These are phyloP conservation scores for Propithecus perrieri DNA, from an alignment of 2,797 vertebrate genomes.

Conservation along the genomic window DNA sequence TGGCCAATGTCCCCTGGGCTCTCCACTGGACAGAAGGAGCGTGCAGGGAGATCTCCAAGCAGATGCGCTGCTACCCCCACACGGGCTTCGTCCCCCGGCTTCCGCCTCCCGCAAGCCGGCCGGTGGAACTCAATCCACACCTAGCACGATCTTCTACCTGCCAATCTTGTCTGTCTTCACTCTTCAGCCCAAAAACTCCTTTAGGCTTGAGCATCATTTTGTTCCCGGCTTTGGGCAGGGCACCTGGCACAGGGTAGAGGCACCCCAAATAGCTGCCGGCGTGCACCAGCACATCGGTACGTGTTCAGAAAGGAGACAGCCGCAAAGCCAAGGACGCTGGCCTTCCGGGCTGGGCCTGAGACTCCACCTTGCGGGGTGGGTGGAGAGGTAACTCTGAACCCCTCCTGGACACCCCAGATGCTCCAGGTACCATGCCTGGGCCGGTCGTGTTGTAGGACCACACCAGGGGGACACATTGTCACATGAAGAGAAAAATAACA, in stretches of 20 bases:
- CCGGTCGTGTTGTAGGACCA: rapidly evolving
- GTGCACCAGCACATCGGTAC: rapidly evolving
- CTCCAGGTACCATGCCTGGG: rapidly evolving
- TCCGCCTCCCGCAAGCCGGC: rapidly evolving
- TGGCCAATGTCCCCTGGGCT: rapidly evolving
- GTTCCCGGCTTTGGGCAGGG: not conserved
- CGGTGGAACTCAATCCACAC: rapidly evolving
- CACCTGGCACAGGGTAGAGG: rapidly evolving
- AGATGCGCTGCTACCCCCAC: rapidly evolving
- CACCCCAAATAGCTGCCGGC: not conserved
- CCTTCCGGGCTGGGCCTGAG: not conserved
- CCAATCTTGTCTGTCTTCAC: no score
- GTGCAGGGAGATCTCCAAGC: not conserved
- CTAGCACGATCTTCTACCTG: rapidly evolving
- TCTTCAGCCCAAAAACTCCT: not conserved
- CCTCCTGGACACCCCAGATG: not conserved
- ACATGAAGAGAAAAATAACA: not conserved
- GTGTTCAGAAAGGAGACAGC: not conserved
- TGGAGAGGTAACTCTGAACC: not conserved
- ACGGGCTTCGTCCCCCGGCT: no score
- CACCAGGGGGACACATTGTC: rapidly evolving
- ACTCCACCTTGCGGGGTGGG: not conserved
- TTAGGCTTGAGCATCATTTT: not conserved
- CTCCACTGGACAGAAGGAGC: not conserved
- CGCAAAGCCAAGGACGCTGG: not conserved